phyloP scores from a whole-genome alignment of 2,888 invertebrate genomes.

The Formica aserva region DNA sequence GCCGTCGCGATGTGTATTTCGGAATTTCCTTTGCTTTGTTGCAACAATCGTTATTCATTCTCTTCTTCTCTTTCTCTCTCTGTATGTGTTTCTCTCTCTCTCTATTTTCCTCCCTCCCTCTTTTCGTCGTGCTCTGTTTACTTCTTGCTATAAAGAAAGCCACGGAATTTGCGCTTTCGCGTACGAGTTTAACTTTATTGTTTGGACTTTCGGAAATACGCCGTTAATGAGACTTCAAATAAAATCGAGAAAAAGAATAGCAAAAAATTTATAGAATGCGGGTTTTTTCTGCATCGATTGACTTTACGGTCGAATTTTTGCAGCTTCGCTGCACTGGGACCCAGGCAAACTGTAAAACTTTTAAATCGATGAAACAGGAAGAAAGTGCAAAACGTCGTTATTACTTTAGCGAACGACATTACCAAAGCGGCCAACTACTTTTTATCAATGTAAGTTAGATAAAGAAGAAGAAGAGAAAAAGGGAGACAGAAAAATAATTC shows the following conservation, averaged over 20 bases:
- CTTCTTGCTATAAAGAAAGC: background rate
- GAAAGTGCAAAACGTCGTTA: constrained; percentile 24
- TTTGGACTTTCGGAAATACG: constrained; percentile 11
- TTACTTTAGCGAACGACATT: constrained; percentile 17
- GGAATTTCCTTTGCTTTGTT: background rate
- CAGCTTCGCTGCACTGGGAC: background rate
- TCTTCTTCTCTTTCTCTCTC: background rate
- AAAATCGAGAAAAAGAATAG: constrained; percentile 23
- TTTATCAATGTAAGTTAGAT: background rate
- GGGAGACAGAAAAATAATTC: background rate
- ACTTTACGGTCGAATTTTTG: constrained; percentile 6
- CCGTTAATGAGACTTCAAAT: constrained; percentile 59
- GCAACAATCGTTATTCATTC: background rate
- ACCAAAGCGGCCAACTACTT: background rate
- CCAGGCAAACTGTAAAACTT: background rate
- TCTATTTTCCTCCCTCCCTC: background rate
- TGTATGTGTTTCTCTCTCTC: background rate
- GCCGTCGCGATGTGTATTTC: background rate
- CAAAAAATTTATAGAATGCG: constrained; percentile 53
- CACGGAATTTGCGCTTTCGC: constrained; percentile 8
- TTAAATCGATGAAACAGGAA: background rate
- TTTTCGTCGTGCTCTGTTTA: constrained; percentile 6
- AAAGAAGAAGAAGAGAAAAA: background rate
- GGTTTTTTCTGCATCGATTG: background rate
- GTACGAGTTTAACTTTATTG: background rate